Evolutionary conservation across 2,113 vertebrate species (phyloP).

Genomic region (Aleadryas rufinucha): DNA sequence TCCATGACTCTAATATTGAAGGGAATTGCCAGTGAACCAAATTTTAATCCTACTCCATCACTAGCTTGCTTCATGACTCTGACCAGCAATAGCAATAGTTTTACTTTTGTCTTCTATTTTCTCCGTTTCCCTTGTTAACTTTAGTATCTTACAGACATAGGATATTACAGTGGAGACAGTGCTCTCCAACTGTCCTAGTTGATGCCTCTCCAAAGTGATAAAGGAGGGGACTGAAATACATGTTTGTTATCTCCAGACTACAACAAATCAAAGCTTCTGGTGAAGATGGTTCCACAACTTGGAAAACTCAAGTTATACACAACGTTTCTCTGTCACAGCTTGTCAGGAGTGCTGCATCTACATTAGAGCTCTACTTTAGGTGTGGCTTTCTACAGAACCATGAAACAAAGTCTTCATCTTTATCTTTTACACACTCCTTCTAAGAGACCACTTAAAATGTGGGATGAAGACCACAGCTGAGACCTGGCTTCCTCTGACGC

Average conservation of each 20-base stretch:
- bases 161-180: neutral
- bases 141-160: rapidly evolving
- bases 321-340: neutral
- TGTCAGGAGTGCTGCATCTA: neutral
- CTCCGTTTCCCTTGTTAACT: neutral
- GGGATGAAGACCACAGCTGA: neutral
- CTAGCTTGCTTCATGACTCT: neutral
- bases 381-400: rapidly evolving
- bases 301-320: neutral
- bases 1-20: neutral
- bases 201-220: neutral
- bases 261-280: neutral
- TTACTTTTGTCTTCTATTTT: neutral
- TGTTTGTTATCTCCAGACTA: rapidly evolving
- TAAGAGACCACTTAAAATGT: neutral
- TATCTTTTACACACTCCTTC: neutral
- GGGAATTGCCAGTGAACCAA: neutral
- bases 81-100: neutral
- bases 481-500: neutral
- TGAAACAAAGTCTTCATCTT: neutral
- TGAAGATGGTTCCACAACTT: neutral
- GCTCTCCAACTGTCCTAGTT: neutral
- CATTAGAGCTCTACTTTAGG: neutral
- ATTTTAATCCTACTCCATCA: neutral
- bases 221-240: neutral